phyloP scores from a whole-genome alignment of 2,888 invertebrate genomes.

The Aleiodes testaceus region DNA sequence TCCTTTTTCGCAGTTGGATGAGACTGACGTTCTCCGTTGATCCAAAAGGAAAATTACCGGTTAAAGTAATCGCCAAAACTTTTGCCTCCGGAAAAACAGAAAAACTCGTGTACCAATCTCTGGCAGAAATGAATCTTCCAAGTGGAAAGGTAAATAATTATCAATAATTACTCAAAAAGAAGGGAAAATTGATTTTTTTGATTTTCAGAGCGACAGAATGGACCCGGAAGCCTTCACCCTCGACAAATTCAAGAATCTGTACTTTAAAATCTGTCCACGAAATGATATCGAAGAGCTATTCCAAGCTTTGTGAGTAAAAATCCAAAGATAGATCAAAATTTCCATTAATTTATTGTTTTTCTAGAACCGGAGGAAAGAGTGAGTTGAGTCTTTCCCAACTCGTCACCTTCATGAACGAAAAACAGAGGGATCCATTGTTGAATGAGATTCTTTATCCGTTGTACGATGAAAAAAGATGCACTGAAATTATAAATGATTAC shows the following conservation, averaged over 20 bases:
- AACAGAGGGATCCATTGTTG: slow-evolving; percentile 80
- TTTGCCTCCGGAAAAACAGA: slow-evolving; percentile 83
- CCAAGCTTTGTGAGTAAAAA: slow-evolving; percentile 76
- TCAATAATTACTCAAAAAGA: too few relatives aligned
- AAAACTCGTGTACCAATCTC: slow-evolving; percentile 79
- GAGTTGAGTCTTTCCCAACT: slow-evolving; percentile 75
- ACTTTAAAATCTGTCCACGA: slow-evolving; percentile 81
- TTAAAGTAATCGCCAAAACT: slow-evolving; percentile 79
- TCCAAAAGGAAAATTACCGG: slow-evolving; percentile 79
- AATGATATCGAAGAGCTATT: slow-evolving; percentile 83
- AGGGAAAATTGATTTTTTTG: slow-evolving; percentile 21
- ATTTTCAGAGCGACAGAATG: slow-evolving; percentile 78
- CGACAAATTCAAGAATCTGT: slow-evolving; percentile 80
- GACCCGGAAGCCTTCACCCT: slow-evolving; percentile 80
- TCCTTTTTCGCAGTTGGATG: slow-evolving; percentile 77
- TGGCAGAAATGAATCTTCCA: slow-evolving; percentile 79
- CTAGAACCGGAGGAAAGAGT: slow-evolving; percentile 74
- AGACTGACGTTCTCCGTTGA: slow-evolving; percentile 79
- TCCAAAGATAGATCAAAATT: not conserved
- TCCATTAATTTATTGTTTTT: not conserved
- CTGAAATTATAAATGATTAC: slow-evolving; percentile 78
- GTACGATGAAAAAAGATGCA: slow-evolving; percentile 77
- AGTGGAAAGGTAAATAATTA: slow-evolving; percentile 66
- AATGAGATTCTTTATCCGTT: slow-evolving; percentile 82
- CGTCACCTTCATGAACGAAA: slow-evolving; percentile 78